Conservation (phyloP, 2,797 vertebrate species). For the Iguana delicatissima region DNA sequence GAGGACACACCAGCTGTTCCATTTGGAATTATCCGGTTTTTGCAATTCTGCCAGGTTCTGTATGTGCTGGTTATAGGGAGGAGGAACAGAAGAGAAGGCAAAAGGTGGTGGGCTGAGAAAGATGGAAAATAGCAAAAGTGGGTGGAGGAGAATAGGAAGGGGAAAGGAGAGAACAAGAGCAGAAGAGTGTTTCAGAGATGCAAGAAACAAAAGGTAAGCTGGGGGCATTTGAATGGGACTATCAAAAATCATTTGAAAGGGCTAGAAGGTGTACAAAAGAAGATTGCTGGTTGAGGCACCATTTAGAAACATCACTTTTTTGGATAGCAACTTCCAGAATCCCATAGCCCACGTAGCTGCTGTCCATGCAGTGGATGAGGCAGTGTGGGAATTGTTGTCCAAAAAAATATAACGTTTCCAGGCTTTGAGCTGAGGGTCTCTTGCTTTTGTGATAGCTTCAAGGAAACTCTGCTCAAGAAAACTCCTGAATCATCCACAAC, state of each 20-base stretch:
- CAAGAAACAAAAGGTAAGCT: slow-evolving; percentile 29
- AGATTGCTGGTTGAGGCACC: slow-evolving; percentile 44
- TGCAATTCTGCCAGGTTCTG: slow-evolving; percentile 61
- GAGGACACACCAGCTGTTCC: slow-evolving; percentile 56
- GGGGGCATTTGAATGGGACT: not conserved
- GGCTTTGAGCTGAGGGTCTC: slow-evolving; percentile 13
- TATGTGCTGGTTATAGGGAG: slow-evolving; percentile 23
- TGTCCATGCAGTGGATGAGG: no score
- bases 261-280: not conserved
- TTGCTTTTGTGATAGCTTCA: slow-evolving; percentile 34
- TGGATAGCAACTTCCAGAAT: no score
- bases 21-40: slow-evolving; percentile 54
- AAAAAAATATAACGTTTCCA: no score
- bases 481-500: slow-evolving; percentile 12
- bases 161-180: not conserved
- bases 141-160: slow-evolving; percentile 9
- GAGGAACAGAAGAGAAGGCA: slow-evolving; percentile 48
- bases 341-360: no score
- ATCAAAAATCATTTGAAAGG: not conserved
- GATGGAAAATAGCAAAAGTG: slow-evolving; percentile 9
- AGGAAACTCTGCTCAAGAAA: not conserved
- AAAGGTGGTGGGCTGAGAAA: slow-evolving; percentile 39
- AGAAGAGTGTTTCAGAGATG: not conserved
- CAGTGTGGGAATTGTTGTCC: no score
- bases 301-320: no score